Evolutionary conservation across 1,140 invertebrate species (phyloP).

Genomic region (Apis cerana): DNA sequence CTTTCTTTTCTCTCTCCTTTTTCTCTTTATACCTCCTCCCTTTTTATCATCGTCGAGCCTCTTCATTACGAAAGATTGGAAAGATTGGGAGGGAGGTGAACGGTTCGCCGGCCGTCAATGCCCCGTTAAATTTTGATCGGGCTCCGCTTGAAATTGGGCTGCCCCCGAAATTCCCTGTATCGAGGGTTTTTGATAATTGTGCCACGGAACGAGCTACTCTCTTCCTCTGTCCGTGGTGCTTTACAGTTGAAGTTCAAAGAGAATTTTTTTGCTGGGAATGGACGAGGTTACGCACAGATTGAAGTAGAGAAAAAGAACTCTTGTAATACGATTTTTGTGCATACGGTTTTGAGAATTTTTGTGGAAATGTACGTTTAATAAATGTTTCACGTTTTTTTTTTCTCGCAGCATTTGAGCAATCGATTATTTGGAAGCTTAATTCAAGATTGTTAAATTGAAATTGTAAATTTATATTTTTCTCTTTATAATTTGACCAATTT

Average conservation of each 20-base stretch:
- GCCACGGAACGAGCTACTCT: not conserved
- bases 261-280: constrained; percentile 12
- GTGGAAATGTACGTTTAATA: no score
- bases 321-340: not conserved
- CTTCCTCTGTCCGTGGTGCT: no score
- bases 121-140: constrained; percentile 41
- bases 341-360: not conserved
- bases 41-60: constrained; percentile 48
- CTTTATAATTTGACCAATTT: not conserved
- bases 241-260: constrained; percentile 16
- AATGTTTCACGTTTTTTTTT: not conserved
- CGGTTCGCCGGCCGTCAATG: constrained; percentile 50
- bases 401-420: not conserved
- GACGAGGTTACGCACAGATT: constrained; percentile 9
- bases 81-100: constrained; percentile 45
- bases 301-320: no score
- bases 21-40: constrained; percentile 29
- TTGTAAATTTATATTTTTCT: no score
- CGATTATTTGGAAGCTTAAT: not conserved
- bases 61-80: constrained; percentile 63
- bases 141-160: constrained; percentile 23
- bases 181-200: constrained; percentile 47
- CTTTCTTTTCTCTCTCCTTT: constrained; percentile 21
- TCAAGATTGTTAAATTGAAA: not conserved
- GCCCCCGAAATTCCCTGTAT: constrained; percentile 22